Conservation (phyloP, 2,113 vertebrate species). For the Sinocyclocheilus maitianheensis region DNA sequence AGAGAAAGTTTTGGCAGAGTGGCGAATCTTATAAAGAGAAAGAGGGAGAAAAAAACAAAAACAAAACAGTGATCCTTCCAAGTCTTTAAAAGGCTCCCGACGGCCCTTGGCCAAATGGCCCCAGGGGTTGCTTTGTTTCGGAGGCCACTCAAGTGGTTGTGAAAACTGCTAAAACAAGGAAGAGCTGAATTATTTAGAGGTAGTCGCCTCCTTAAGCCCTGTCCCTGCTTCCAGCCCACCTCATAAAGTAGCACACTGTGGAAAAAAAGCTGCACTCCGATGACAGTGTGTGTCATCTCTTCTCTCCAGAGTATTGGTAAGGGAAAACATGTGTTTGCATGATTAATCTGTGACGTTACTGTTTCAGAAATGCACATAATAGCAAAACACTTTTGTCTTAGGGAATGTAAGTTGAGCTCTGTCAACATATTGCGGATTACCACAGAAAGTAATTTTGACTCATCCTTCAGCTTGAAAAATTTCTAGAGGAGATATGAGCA, state of each 20-base stretch:
- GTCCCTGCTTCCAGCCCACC: not conserved
- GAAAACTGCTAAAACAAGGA: slow-evolving; percentile 75
- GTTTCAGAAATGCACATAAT: not conserved
- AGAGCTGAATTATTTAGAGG: slow-evolving; percentile 71
- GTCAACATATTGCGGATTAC: not conserved
- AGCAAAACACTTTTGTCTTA: not conserved
- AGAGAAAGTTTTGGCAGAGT: slow-evolving; percentile 56
- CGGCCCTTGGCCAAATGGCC: slow-evolving; percentile 75
- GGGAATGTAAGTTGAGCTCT: not conserved
- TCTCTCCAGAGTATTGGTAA: not conserved
- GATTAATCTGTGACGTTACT: not conserved
- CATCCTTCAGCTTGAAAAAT: not conserved
- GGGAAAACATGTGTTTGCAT: not conserved
- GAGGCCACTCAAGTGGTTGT: slow-evolving; percentile 73
- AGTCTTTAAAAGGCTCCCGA: slow-evolving; percentile 68
- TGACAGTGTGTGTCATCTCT: slow-evolving; percentile 16
- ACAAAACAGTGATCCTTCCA: slow-evolving; percentile 70
- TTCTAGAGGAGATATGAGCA: not conserved
- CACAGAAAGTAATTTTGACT: not conserved
- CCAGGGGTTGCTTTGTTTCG: slow-evolving; percentile 75
- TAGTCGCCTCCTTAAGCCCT: slow-evolving; percentile 8
- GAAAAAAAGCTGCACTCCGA: slow-evolving; percentile 5
- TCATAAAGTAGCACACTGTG: slow-evolving; percentile 11
- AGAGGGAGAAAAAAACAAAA: slow-evolving; percentile 50
- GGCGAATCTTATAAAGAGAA: slow-evolving; percentile 65